These are phyloP conservation scores for Euspilapteryx auroguttella DNA, from an alignment of 2,888 invertebrate species.

Conservation along the genomic window DNA sequence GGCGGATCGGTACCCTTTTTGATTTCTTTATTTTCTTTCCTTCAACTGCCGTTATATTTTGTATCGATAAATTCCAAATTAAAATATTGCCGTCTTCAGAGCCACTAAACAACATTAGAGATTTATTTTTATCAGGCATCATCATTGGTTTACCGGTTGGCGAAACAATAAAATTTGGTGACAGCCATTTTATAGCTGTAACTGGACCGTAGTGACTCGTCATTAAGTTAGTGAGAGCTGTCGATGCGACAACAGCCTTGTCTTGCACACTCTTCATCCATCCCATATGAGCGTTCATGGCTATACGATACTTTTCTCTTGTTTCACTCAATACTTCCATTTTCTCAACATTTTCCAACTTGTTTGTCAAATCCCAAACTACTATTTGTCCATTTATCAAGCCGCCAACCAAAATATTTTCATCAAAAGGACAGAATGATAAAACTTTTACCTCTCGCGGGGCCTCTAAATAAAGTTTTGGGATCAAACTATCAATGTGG, in stretches of 20 bases:
- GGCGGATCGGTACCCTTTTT: constrained; percentile 48
- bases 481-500: constrained; percentile 68
- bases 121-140: constrained; percentile 20
- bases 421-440: constrained; percentile 70
- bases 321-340: constrained; percentile 63
- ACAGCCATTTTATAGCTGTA: constrained; percentile 69
- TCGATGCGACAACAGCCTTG: constrained; percentile 57
- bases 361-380: constrained; percentile 70
- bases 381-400: constrained; percentile 71
- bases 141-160: constrained; percentile 57
- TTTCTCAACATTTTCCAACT: constrained; percentile 64
- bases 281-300: constrained; percentile 63
- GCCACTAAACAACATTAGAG: constrained; percentile 66
- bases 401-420: constrained; percentile 72
- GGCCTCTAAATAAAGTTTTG: constrained; percentile 70
- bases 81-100: constrained; percentile 69
- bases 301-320: constrained; percentile 63
- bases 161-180: constrained; percentile 60
- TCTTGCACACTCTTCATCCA: constrained; percentile 71
- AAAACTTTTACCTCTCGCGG: constrained; percentile 67
- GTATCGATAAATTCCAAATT: constrained; percentile 71
- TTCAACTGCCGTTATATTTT: constrained; percentile 26
- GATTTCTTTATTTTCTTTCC: constrained; percentile 36
- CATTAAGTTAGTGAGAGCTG: constrained; percentile 63
- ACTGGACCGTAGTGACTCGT: constrained; percentile 67